Conservation (phyloP, 2,797 vertebrate species). For the Sorex maritimensis region DNA sequence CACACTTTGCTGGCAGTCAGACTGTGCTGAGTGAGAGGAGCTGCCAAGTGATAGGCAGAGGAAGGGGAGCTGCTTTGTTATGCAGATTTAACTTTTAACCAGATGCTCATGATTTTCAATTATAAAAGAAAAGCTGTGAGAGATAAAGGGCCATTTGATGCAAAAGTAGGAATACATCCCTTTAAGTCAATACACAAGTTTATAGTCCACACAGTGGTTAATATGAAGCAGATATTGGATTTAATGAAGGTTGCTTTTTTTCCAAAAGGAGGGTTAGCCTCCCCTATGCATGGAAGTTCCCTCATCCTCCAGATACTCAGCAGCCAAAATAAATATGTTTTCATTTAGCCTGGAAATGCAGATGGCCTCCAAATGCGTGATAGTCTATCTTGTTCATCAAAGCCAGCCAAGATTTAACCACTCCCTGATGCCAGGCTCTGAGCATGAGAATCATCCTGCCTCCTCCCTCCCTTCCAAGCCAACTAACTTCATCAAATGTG, state of each 20-base stretch:
- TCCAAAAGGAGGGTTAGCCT: constrained; percentile 54
- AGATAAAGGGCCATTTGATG: background rate
- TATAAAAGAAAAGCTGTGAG: background rate
- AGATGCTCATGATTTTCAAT: constrained; percentile 24
- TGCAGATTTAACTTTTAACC: constrained; percentile 15
- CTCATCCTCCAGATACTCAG: constrained; percentile 67
- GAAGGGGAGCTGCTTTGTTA: background rate
- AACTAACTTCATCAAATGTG: background rate
- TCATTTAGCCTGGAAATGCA: constrained; percentile 73
- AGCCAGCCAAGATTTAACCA: background rate
- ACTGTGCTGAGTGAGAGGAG: background rate
- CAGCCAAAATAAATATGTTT: constrained; percentile 80
- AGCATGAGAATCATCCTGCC: background rate
- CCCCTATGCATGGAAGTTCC: constrained; percentile 46
- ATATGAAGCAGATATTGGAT: constrained; percentile 63
- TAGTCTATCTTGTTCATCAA: constrained; percentile 65
- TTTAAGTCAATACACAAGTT: constrained; percentile 24
- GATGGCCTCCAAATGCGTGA: constrained; percentile 73
- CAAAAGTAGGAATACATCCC: constrained; percentile 10
- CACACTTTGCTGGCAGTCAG: background rate
- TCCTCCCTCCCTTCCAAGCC: background rate
- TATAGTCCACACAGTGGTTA: constrained; percentile 32
- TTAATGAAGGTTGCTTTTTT: constrained; percentile 74
- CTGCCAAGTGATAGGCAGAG: background rate
- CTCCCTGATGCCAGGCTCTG: background rate